A percentile compares a stretch with the other conserved stretches of the same genome.
Evolutionary conservation across 2,113 vertebrate species (phyloP).

Genomic region (Dasyprocta punctata): DNA sequence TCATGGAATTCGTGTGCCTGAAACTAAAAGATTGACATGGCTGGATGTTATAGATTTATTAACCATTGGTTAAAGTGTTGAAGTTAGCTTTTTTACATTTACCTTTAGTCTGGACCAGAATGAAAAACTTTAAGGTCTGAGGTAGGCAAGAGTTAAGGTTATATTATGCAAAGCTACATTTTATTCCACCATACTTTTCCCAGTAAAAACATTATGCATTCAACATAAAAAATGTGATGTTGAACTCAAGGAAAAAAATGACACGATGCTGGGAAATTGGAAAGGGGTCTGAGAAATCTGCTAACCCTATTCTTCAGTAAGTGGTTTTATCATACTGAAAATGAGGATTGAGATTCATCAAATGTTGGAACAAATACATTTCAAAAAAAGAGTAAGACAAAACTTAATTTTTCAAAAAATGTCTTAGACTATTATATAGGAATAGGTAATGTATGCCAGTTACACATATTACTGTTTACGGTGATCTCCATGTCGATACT

Average conservation of each 20-base stretch:
- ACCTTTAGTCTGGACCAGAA: constrained; percentile 63
- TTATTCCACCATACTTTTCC: neutral
- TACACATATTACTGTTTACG: neutral
- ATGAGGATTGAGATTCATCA: neutral
- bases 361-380: neutral
- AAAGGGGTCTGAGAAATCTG: neutral
- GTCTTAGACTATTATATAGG: neutral
- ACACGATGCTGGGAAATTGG: neutral
- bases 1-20: constrained; percentile 86
- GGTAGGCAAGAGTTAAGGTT: constrained; percentile 4
- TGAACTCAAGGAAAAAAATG: constrained; percentile 19
- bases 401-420: neutral
- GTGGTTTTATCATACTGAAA: neutral
- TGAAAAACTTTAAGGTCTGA: constrained; percentile 51
- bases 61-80: constrained; percentile 84
- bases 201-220: constrained; percentile 19
- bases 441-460: neutral
- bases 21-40: constrained; percentile 87
- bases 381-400: neutral
- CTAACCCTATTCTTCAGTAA: neutral
- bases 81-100: constrained; percentile 67
- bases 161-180: neutral
- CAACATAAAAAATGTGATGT: neutral
- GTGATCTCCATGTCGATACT: neutral
- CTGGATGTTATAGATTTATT: constrained; percentile 86